Conservation (phyloP, 2,888 invertebrate genomes). For the Pollenia angustigena region DNA sequence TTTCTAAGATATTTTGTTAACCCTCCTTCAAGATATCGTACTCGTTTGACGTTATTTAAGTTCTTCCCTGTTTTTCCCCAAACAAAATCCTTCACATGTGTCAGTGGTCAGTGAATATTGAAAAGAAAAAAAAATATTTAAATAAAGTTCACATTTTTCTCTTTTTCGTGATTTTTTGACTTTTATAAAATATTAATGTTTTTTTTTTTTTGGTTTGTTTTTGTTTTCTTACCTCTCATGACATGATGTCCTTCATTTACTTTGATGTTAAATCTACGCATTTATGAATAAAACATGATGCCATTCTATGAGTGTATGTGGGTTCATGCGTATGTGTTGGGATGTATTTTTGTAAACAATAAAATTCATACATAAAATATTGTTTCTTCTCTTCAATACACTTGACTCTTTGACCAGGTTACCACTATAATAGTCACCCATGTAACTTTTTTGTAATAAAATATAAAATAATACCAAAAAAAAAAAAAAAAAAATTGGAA, state of each 20-base stretch:
- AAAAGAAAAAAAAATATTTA: neutral
- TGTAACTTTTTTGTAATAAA: slow-evolving; percentile 5
- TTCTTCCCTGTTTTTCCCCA: neutral
- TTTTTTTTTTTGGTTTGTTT: neutral
- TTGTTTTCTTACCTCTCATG: neutral
- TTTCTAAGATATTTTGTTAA: slow-evolving; percentile 12
- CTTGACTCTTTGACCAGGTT: slow-evolving; percentile 12
- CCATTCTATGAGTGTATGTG: neutral
- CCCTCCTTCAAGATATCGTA: neutral
- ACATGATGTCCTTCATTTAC: slow-evolving; percentile 13
- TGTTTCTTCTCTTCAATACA: slow-evolving; percentile 36
- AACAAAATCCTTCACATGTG: neutral
- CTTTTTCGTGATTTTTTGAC: neutral
- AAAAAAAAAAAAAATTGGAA: neutral
- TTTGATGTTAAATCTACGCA: slow-evolving; percentile 60
- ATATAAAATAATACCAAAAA: neutral
- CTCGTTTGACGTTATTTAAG: neutral
- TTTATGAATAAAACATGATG: slow-evolving; percentile 69
- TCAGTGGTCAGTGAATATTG: neutral
- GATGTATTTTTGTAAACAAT: slow-evolving; percentile 32
- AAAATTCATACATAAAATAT: slow-evolving; percentile 47
- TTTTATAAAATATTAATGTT: neutral
- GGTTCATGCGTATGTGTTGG: neutral
- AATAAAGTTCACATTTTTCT: neutral
- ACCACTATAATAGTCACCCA: slow-evolving; percentile 21